These are phyloP conservation scores for Gobiocypris rarus DNA, from an alignment of 2,113 vertebrate species.

Conservation along the genomic window DNA sequence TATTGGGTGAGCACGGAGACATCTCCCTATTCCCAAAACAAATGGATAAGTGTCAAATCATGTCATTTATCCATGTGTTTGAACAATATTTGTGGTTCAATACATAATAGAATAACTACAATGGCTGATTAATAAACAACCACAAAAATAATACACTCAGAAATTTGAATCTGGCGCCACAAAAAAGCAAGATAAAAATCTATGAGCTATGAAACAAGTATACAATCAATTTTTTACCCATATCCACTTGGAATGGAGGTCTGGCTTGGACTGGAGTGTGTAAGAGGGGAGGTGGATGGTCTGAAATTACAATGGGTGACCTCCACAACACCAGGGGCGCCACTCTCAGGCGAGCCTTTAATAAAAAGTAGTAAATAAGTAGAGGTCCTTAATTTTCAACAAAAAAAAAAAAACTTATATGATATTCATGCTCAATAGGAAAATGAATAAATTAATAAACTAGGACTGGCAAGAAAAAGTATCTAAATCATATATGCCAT, in stretches of 20 bases:
- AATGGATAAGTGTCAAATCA: not conserved
- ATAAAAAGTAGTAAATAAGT: not conserved
- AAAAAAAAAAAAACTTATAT: too few species aligned
- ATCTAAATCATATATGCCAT: too few species aligned
- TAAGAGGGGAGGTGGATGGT: constrained; percentile 90
- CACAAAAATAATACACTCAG: too few species aligned
- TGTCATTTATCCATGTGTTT: not conserved
- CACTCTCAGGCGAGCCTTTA: constrained; percentile 59
- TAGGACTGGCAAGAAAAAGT: too few species aligned
- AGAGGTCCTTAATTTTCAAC: not conserved
- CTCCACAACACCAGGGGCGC: constrained; percentile 63
- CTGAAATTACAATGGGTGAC: constrained; percentile 84
- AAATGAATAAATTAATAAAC: too few species aligned
- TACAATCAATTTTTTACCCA: constrained; percentile 57
- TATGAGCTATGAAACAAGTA: not conserved
- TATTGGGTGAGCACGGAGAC: constrained; percentile 55
- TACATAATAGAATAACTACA: not conserved
- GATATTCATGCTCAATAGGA: not conserved
- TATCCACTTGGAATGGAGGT: constrained; percentile 73
- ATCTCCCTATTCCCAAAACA: constrained; percentile 53
- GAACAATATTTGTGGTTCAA: too few species aligned
- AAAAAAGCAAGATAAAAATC: not conserved
- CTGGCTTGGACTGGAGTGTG: constrained; percentile 94
- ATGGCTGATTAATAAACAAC: not conserved
- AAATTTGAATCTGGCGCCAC: not conserved